Evolutionary conservation across 2,888 invertebrate genomes (phyloP), one percentile per base, ranked within the genome.

Genomic region (Harpalus rufipes): DNA sequence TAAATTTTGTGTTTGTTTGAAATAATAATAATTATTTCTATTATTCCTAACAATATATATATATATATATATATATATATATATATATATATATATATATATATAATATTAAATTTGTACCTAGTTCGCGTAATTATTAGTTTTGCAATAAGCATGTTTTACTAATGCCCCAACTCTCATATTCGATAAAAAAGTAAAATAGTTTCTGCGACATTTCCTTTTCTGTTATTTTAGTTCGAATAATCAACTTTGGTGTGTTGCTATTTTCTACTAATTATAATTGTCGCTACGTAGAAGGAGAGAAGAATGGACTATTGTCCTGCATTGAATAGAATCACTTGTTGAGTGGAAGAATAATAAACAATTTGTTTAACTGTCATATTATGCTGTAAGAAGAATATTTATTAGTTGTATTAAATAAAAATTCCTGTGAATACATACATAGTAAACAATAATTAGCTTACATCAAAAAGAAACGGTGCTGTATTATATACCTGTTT

Each of bases 401-500:
- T 51, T 51, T 10, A 51, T 51, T 51, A 4, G 32, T 32, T 32
- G 4, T 32, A 51, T 12, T 51, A 12, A 51, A 12, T 4, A 51
- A 51, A 12, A 51, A 51, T 5, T 51, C 10, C 44, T 51, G 44
- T 51, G 44, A 51, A 51, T 51, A 10, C 44, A 12, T 51, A 51
- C 44, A 12, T 51, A 51, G 12, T 51, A 51, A 51, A 10, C 2
- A 51, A 51, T 10, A 12, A 51, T 51, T 51, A 32, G 44, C 44
- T 51, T 0, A 51, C 32, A 59, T 59, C 7, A 18, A 18, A 10
- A 63, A 63, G 21, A 21, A 63, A 25, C 63, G 1, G 63, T 63
- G 18, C 21, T 25, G 25, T 63, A 63, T 63, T 63, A 63, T 63
- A 25, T 25, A 25, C 21, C 21, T 25, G 63, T 63, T 25, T 21